Percentiles rank a stretch among this genome's conserved stretches.
Evolutionary conservation across 2,888 invertebrate genomes (phyloP).

Genomic region (Chloromyia formosa): DNA sequence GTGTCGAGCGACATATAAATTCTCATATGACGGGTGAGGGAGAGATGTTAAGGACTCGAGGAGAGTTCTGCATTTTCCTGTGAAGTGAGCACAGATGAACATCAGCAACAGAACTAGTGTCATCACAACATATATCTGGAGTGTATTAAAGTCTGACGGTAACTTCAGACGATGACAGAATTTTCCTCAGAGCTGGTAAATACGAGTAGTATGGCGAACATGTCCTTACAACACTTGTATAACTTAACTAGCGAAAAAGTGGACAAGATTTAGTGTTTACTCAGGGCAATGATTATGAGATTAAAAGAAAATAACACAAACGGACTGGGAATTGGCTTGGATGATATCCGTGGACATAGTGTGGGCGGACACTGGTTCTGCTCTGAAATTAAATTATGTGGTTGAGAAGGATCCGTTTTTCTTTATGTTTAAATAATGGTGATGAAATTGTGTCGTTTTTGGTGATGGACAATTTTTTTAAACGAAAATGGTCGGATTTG

Average conservation of each 20-base stretch:
- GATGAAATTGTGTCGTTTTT: no score
- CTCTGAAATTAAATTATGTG: no score
- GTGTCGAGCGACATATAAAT: no score
- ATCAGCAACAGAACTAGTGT: constrained; percentile 11
- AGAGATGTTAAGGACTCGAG: no score
- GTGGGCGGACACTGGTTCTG: no score
- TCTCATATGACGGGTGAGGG: no score
- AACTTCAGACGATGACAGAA: constrained; percentile 18
- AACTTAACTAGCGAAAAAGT: constrained; percentile 1
- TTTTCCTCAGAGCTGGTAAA: not conserved
- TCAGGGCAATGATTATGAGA: constrained; percentile 21
- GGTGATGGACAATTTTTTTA: no score
- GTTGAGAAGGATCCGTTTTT: not conserved
- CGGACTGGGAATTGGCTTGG: not conserved
- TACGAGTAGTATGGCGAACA: not conserved
- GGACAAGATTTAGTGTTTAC: constrained; percentile 14
- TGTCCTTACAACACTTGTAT: constrained; percentile 1
- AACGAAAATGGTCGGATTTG: no score
- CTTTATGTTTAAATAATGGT: not conserved
- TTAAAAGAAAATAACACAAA: constrained; percentile 9
- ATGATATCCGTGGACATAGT: no score
- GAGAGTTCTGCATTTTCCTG: no score
- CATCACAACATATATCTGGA: not conserved
- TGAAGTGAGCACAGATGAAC: not conserved
- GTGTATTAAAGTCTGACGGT: constrained; percentile 1